Evolutionary conservation across 2,888 invertebrate genomes (phyloP).

Genomic region (Pammene fasciana): DNA sequence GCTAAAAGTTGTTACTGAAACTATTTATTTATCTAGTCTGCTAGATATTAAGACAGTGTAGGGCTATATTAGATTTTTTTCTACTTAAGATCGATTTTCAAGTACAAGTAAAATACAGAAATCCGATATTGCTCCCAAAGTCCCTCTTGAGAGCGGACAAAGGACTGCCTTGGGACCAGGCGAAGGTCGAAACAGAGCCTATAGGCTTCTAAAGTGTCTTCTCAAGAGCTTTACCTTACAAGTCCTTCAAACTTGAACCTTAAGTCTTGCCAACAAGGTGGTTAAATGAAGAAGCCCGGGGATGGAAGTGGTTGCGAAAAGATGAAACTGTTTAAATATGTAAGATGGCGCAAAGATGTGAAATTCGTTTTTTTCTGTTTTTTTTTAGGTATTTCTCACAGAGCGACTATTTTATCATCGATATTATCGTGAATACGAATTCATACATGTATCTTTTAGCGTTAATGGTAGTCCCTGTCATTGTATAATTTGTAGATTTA

Average conservation of each 20-base stretch:
- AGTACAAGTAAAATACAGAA: constrained; percentile 24
- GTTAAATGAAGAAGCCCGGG: not conserved
- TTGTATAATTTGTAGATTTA: no score
- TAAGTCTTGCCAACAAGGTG: not conserved
- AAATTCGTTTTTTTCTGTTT: not conserved
- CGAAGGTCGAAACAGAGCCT: constrained; percentile 16
- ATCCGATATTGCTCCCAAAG: constrained; percentile 20
- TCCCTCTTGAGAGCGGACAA: constrained; percentile 24
- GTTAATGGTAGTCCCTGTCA: no score
- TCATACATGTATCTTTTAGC: no score
- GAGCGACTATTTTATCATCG: no score
- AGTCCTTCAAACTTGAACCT: not conserved
- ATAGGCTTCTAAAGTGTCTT: constrained; percentile 6
- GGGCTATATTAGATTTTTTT: no score
- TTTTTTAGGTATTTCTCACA: no score
- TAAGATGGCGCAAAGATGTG: not conserved
- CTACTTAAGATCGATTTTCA: constrained; percentile 12
- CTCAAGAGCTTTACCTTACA: not conserved
- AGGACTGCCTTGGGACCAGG: constrained; percentile 24
- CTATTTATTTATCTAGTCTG: no score
- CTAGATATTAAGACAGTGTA: no score
- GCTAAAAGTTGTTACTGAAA: no score
- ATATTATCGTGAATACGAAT: no score
- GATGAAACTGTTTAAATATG: not conserved
- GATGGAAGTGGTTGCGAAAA: not conserved